phyloP scores from a whole-genome alignment of 2,113 vertebrate species.

The Etheostoma spectabile region DNA sequence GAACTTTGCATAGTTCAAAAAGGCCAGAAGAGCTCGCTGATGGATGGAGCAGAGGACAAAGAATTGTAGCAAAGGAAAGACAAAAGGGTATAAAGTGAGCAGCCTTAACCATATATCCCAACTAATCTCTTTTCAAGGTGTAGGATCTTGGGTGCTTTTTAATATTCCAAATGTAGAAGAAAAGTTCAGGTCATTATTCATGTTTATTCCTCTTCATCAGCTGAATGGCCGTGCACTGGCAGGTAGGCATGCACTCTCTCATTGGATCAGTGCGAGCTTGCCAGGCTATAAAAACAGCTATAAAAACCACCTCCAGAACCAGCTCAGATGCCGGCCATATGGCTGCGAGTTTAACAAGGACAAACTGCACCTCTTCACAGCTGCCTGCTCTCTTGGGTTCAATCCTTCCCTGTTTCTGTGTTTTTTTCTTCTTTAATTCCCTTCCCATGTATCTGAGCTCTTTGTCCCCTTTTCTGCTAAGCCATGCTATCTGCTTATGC shows the following conservation, averaged over 20 bases:
- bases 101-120: background rate
- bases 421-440: conserved; percentile 6
- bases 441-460: conserved; percentile 11
- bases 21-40: conserved; percentile 40
- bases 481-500: background rate
- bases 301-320: conserved; percentile 81
- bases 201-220: conserved; percentile 70
- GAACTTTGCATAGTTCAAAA: conserved; percentile 19
- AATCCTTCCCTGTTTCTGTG: conserved; percentile 12
- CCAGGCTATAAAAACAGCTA: conserved; percentile 76
- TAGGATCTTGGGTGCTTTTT: conserved; percentile 18
- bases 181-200: conserved; percentile 65
- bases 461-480: conserved; percentile 2
- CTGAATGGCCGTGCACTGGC: conserved; percentile 62
- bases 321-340: conserved; percentile 81
- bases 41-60: conserved; percentile 47
- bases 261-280: conserved; percentile 53
- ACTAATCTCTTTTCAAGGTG: conserved; percentile 52
- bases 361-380: conserved; percentile 75
- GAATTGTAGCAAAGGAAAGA: conserved; percentile 26
- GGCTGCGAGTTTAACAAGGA: conserved; percentile 78
- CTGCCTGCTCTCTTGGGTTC: conserved; percentile 62
- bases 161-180: conserved; percentile 66
- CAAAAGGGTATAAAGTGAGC: conserved; percentile 22
- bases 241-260: conserved; percentile 71